These are phyloP conservation scores for Polypterus bichir DNA, from an alignment of 2,113 vertebrate genomes.

Conservation along the genomic window DNA sequence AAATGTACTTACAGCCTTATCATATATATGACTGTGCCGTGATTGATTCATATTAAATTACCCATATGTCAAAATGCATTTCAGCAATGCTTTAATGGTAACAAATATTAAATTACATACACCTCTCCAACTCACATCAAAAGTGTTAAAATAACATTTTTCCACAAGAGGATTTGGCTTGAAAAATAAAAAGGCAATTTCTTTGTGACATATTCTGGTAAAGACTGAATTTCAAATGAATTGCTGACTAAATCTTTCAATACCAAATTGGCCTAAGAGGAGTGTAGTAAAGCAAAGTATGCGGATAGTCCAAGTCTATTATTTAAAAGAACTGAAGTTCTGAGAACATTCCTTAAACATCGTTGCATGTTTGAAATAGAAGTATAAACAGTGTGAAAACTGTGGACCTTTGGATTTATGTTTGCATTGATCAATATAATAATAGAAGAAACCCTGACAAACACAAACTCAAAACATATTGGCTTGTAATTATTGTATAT, in stretches of 20 bases:
- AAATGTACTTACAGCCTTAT: constrained; percentile 44
- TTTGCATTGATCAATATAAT: too few relatives aligned
- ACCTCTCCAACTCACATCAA: constrained; percentile 26
- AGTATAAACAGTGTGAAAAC: too few relatives aligned
- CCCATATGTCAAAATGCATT: constrained; percentile 34
- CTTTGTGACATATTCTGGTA: neutral
- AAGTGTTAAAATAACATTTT: constrained; percentile 24
- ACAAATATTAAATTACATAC: constrained; percentile 24
- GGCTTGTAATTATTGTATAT: too few relatives aligned
- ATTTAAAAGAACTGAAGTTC: too few relatives aligned
- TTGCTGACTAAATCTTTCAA: neutral
- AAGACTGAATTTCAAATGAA: neutral
- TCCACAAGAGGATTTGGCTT: constrained; percentile 14
- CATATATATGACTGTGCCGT: constrained; percentile 39
- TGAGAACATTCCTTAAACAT: too few relatives aligned
- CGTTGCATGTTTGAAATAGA: too few relatives aligned
- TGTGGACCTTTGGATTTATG: too few relatives aligned
- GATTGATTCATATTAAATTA: constrained; percentile 50
- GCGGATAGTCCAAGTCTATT: too few relatives aligned
- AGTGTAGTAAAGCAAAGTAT: neutral
- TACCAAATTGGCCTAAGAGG: neutral
- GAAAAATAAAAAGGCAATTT: neutral
- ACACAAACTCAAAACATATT: too few relatives aligned
- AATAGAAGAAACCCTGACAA: too few relatives aligned
- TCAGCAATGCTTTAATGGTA: constrained; percentile 34